Percentiles rank a stretch among this genome's conserved stretches.
Conservation (phyloP, 2,113 vertebrate species). For the Atlantisia rogersi region DNA sequence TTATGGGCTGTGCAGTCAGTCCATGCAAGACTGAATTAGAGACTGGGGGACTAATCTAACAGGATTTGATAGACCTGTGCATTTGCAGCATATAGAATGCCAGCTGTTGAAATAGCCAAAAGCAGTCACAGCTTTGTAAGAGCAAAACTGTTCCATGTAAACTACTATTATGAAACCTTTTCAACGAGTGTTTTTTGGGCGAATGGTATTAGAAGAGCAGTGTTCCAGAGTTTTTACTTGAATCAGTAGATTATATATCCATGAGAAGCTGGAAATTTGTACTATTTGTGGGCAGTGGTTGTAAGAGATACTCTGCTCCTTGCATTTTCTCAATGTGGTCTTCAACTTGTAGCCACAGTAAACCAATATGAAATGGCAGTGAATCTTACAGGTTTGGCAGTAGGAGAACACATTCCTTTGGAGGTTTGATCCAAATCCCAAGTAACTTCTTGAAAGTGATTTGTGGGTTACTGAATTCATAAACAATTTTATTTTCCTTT, state of each 20-base stretch:
- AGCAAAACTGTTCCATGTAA: not conserved
- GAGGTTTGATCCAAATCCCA: not conserved
- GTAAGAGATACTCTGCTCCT: constrained; percentile 11
- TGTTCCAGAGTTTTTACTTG: constrained; percentile 12
- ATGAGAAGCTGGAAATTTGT: constrained; percentile 39
- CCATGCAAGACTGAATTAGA: not conserved
- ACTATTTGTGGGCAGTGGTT: constrained; percentile 12
- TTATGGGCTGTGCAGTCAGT: not conserved
- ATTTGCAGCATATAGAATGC: not conserved
- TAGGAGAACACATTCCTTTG: constrained; percentile 9
- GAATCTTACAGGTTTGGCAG: constrained; percentile 48
- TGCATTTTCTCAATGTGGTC: constrained; percentile 29
- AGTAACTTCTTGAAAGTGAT: constrained; percentile 19
- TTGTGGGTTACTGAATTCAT: constrained; percentile 31
- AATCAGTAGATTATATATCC: not conserved
- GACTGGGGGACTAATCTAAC: not conserved
- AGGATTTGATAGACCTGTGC: not conserved
- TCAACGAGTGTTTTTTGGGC: not conserved
- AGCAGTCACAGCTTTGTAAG: not conserved
- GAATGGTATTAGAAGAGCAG: not conserved
- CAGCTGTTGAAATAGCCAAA: not conserved
- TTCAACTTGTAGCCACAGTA: not conserved
- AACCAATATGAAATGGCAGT: constrained; percentile 28
- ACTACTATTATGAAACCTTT: not conserved
- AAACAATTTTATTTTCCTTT: constrained; percentile 2